These are phyloP conservation scores for Erpornis zantholeuca DNA, from an alignment of 2,113 vertebrate species.

Conservation along the genomic window DNA sequence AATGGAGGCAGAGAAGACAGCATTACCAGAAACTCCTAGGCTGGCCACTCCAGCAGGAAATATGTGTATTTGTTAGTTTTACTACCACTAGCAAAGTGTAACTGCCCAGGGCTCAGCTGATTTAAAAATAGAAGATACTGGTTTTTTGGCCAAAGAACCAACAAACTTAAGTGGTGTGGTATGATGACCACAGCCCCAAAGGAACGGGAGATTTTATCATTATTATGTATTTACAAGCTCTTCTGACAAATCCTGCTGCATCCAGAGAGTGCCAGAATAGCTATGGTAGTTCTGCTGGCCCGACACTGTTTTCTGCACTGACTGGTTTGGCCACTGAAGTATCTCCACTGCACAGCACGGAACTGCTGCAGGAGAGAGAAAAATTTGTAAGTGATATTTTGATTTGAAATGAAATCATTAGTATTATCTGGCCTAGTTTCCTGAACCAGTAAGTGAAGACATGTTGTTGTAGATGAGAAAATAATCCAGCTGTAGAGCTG, in stretches of 20 bases:
- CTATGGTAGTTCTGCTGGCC: not conserved
- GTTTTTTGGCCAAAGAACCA: not conserved
- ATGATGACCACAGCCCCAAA: not conserved
- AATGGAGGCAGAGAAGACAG: not conserved
- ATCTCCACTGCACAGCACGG: not conserved
- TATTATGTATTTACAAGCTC: not conserved
- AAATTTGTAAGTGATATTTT: not conserved
- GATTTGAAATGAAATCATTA: slow-evolving; percentile 39
- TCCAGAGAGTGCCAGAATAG: not conserved
- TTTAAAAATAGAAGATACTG: not conserved
- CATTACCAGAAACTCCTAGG: not conserved
- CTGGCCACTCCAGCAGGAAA: not conserved
- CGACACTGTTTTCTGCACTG: not conserved
- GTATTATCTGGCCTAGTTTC: slow-evolving; percentile 25
- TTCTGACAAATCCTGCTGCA: not conserved
- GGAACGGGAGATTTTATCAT: not conserved
- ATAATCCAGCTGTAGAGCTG: not conserved
- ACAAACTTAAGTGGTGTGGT: not conserved
- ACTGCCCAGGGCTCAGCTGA: not conserved
- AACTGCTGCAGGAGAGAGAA: not conserved
- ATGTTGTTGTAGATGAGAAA: not conserved
- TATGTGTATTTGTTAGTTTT: not conserved
- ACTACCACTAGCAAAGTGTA: not conserved
- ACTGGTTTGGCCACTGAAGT: not conserved
- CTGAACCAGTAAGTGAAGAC: not conserved